A percentile compares a stretch with the other conserved stretches of the same genome.
phyloP scores from a whole-genome alignment of 2,888 invertebrate genomes.

The Folsomia candida region DNA sequence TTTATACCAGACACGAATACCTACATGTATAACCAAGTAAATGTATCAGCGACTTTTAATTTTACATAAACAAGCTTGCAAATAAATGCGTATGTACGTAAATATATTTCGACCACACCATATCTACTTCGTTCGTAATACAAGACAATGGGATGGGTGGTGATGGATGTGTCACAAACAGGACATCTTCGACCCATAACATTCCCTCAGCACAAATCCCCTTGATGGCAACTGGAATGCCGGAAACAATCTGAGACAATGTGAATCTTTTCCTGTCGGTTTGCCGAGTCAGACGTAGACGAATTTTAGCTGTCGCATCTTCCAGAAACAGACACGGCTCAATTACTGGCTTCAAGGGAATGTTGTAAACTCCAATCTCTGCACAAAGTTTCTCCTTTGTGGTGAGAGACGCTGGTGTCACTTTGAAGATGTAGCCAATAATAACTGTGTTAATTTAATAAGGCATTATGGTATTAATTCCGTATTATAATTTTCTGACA shows the following conservation, averaged over 20 bases:
- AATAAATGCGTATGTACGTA: not conserved
- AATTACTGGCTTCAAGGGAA: constrained; percentile 11
- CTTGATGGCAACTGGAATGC: constrained; percentile 23
- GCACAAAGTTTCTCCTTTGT: constrained; percentile 19
- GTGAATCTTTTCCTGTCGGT: not conserved
- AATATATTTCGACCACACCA: too few species aligned
- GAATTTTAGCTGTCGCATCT: constrained; percentile 23
- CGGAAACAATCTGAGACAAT: constrained; percentile 24
- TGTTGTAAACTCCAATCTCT: constrained; percentile 25
- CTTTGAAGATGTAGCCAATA: constrained; percentile 23
- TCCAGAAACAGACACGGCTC: constrained; percentile 12
- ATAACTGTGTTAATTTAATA: constrained; percentile 16
- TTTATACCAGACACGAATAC: constrained; percentile 35
- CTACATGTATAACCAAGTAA: constrained; percentile 7
- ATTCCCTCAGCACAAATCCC: constrained; percentile 14
- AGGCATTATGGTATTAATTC: not conserved
- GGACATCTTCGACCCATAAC: constrained; percentile 28
- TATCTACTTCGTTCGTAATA: constrained; percentile 28
- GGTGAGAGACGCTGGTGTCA: not conserved
- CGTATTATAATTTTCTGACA: not conserved
- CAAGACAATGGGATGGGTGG: constrained; percentile 21
- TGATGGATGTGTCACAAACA: constrained; percentile 25
- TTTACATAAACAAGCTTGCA: too few species aligned
- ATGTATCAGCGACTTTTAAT: too few species aligned
- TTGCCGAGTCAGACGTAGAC: not conserved